Conservation (phyloP, 2,797 vertebrate genomes). For the Lerista edwardsae region DNA sequence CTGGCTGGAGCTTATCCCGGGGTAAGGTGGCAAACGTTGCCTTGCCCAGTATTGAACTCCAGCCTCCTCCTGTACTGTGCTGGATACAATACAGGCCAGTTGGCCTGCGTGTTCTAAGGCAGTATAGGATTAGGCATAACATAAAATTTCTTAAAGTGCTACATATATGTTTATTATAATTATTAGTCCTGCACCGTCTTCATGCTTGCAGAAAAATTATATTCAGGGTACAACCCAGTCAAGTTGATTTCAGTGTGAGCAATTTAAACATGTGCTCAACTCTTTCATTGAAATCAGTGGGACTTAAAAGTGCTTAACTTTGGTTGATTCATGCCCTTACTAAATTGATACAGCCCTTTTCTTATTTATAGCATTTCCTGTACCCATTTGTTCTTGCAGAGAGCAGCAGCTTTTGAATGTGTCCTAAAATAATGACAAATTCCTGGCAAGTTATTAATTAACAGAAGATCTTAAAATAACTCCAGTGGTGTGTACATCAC, state of each 20-base stretch:
- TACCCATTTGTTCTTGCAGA: background rate
- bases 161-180: background rate
- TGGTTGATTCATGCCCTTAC: background rate
- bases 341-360: background rate
- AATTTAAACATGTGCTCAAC: background rate
- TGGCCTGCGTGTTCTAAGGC: too few relatives aligned
- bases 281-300: background rate
- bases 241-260: background rate
- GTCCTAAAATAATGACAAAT: slow-evolving; percentile 1
- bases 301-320: background rate
- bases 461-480: background rate
- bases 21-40: too few relatives aligned
- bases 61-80: too few relatives aligned
- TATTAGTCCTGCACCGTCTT: background rate
- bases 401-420: background rate
- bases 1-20: too few relatives aligned
- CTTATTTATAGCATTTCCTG: slow-evolving; percentile 17
- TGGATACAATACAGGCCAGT: too few relatives aligned
- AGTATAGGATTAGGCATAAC: too few relatives aligned
- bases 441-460: background rate
- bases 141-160: background rate
- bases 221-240: background rate
- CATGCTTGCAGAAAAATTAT: background rate
- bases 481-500: background rate
- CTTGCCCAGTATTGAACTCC: too few relatives aligned